Evolutionary conservation across 1,140 invertebrate species (phyloP), one percentile per base, ranked within the genome.

Genomic region (Drosophila sproati): DNA sequence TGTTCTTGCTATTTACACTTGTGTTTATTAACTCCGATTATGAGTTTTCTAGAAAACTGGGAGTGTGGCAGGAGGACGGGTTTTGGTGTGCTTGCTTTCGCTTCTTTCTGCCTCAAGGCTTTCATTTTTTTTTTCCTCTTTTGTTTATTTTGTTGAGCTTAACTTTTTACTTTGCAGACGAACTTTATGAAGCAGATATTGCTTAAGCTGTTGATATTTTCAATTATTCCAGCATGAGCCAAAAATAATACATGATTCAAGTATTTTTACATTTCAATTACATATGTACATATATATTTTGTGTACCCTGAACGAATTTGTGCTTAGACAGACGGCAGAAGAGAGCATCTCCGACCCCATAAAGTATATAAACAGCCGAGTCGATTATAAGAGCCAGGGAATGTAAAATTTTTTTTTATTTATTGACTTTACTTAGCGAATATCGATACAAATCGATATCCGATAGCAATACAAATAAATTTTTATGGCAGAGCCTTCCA

Each of bases 1-100:
- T 89, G 86, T 50, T 39, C 72, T 85, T 55, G 52, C 61, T 89
- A 89, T 89, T 89, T 89, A 89, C 80, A 80, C 80, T 61, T 78
- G 68, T 83, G 80, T 83, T 89, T 90, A 81, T 85, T 78, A 89
- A 90, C 82, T 89, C 69, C 69, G 60, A 76, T 89, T 89, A 85
- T 89, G 75, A 89, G 78, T 79, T 85, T 50, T 52, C 39, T 45
- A 7, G 6, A n/a, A 28, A n/a, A 29, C 37, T 8, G n/a, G 60
- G 34, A 20, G 43, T 41, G 41, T 35, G 54, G 45, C 62, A 7
- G 29, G 60, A 28, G 52, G 3, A 31, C 28, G 5, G 5, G 7
- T 7, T 41, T 29, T 57, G 20, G 3, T 31, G 10, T n/a, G 6
- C 31, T 51, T 60, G 35, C 48, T 51, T 59, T n/a, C 55, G 62